phyloP scores from a whole-genome alignment of 1,140 invertebrate species.

The Ruditapes philippinarum region DNA sequence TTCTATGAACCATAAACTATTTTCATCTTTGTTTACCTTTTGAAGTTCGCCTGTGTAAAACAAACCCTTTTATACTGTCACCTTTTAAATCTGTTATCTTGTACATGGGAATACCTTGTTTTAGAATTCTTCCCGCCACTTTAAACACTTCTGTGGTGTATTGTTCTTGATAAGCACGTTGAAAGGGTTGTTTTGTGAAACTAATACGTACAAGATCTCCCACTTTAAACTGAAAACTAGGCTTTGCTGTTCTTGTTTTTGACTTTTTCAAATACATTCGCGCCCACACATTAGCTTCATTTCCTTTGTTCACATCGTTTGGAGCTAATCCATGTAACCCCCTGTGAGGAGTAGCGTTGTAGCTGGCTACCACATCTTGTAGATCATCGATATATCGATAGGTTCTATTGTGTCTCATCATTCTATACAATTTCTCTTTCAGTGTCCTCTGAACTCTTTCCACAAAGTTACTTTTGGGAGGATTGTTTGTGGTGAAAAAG shows the following conservation, averaged over 20 bases:
- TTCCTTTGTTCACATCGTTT: conserved; percentile 61
- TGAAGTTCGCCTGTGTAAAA: conserved; percentile 63
- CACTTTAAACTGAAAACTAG: conserved; percentile 46
- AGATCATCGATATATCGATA: conserved; percentile 52
- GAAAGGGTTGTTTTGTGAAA: conserved; percentile 58
- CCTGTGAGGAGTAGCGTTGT: conserved; percentile 66
- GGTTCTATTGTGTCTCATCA: conserved; percentile 51
- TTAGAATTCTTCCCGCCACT: conserved; percentile 34
- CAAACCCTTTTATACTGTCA: conserved; percentile 43
- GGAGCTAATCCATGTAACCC: conserved; percentile 56
- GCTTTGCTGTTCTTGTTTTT: neutral
- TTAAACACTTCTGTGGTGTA: conserved; percentile 61
- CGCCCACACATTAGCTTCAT: conserved; percentile 63
- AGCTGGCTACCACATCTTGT: conserved; percentile 50
- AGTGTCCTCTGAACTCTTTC: conserved; percentile 67
- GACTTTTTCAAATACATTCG: conserved; percentile 65
- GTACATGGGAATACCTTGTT: conserved; percentile 62
- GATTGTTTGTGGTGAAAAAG: conserved; percentile 62
- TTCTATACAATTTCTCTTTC: conserved; percentile 64
- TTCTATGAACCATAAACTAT: conserved; percentile 56
- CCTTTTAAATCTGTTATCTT: conserved; percentile 48
- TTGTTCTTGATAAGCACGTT: conserved; percentile 62
- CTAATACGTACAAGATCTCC: conserved; percentile 64
- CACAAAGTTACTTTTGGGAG: conserved; percentile 64
- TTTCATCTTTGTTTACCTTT: conserved; percentile 59